Percentiles rank a stretch among this genome's conserved stretches.
These are phyloP conservation scores for Uropsilus gracilis DNA, from an alignment of 2,113 vertebrate genomes.

Conservation along the genomic window DNA sequence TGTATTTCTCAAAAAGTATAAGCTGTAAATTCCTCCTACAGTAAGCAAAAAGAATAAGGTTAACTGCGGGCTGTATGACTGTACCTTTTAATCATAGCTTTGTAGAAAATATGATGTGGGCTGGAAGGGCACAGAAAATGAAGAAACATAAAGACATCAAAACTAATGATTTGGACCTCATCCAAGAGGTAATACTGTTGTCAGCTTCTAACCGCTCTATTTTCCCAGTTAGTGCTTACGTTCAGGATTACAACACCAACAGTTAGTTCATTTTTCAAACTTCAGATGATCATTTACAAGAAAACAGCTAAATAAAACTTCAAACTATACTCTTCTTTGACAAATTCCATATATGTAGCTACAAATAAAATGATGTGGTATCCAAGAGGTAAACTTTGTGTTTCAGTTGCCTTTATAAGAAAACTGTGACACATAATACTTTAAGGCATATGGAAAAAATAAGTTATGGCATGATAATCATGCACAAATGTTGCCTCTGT, in stretches of 20 bases:
- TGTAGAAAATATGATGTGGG: constrained; percentile 6
- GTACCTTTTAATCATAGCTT: constrained; percentile 22
- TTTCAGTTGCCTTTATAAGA: background rate
- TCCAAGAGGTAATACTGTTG: background rate
- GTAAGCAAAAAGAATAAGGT: constrained; percentile 43
- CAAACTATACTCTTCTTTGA: background rate
- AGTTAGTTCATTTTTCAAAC: constrained; percentile 35
- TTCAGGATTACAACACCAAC: background rate
- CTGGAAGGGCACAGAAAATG: constrained; percentile 42
- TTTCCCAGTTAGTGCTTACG: background rate
- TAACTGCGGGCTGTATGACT: background rate
- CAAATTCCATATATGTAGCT: background rate
- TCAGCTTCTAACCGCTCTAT: constrained; percentile 16
- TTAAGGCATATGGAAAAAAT: background rate
- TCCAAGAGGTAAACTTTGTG: background rate
- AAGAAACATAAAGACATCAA: background rate
- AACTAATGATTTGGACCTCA: background rate
- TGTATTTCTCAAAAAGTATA: constrained; percentile 38
- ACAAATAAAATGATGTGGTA: background rate
- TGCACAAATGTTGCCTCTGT: background rate
- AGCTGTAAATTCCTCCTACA: constrained; percentile 24
- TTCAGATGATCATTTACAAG: constrained; percentile 19
- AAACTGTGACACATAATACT: background rate
- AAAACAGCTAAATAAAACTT: constrained; percentile 27
- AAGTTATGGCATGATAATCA: background rate